These are phyloP conservation scores for Trisateles emortualis DNA, from an alignment of 2,888 invertebrate species.

Conservation along the genomic window DNA sequence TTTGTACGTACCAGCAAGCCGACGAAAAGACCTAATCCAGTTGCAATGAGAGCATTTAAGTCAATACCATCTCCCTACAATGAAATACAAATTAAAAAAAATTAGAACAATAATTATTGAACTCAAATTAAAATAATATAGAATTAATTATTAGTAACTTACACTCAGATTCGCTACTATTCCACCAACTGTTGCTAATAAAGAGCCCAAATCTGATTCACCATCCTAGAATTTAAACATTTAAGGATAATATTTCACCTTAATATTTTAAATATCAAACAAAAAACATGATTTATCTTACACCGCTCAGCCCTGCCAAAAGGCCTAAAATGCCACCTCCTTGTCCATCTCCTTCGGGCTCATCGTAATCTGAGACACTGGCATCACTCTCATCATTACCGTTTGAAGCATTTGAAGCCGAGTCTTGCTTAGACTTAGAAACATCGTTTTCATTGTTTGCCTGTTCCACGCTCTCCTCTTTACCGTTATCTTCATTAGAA, in stretches of 20 bases:
- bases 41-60: constrained; percentile 74
- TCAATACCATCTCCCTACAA: constrained; percentile 82
- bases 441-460: constrained; percentile 42
- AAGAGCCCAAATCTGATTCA: constrained; percentile 78
- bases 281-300: constrained; percentile 52
- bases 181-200: constrained; percentile 78
- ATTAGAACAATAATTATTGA: background rate
- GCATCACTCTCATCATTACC: constrained; percentile 31
- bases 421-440: constrained; percentile 58
- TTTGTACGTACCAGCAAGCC: constrained; percentile 73
- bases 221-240: constrained; percentile 71
- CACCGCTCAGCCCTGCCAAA: constrained; percentile 79
- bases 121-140: background rate
- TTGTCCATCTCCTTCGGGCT: constrained; percentile 77
- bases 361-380: constrained; percentile 69
- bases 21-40: constrained; percentile 77
- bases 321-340: constrained; percentile 81
- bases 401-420: constrained; percentile 47
- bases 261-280: background rate
- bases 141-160: constrained; percentile 50
- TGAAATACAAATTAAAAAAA: background rate
- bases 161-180: constrained; percentile 80
- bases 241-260: constrained; percentile 1
- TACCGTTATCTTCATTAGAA: constrained; percentile 52
- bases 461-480: constrained; percentile 59